Conservation (phyloP, 2,888 invertebrate species). For the Xanthorhoe spadicearia region DNA sequence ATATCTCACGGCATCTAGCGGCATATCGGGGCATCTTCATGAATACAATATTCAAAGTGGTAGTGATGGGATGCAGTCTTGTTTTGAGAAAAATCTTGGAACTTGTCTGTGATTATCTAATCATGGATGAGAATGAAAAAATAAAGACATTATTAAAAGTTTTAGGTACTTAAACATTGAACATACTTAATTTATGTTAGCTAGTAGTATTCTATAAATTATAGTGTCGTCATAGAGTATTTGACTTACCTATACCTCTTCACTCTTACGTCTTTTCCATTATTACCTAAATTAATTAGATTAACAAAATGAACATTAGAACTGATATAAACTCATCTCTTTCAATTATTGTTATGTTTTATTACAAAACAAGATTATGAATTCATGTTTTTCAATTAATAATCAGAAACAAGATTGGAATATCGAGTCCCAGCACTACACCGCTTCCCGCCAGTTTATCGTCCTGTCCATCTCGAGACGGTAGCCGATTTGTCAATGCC, state of each 20-base stretch:
- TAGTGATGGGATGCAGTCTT: conserved; percentile 35
- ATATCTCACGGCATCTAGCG: conserved; percentile 74
- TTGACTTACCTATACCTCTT: no score
- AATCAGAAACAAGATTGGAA: conserved; percentile 17
- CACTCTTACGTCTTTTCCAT: no score
- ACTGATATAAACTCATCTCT: background rate
- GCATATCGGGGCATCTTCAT: conserved; percentile 52
- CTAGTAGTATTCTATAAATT: no score
- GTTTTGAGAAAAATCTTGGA: background rate
- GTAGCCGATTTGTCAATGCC: conserved; percentile 83
- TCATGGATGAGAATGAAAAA: no score
- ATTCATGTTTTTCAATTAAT: no score
- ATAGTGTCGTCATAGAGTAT: no score
- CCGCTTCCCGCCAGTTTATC: conserved; percentile 62
- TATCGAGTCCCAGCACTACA: conserved; percentile 33
- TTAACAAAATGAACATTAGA: no score
- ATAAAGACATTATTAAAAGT: no score
- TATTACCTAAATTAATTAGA: no score
- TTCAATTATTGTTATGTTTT: background rate
- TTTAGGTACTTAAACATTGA: no score
- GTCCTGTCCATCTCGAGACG: conserved; percentile 74
- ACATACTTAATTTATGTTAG: no score
- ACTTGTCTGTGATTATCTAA: background rate
- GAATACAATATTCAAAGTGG: conserved; percentile 41
- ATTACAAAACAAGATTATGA: no score